Base-by-base conservation (phyloP, 2,888 invertebrate genomes). In the Baccha elongata region DNA sequence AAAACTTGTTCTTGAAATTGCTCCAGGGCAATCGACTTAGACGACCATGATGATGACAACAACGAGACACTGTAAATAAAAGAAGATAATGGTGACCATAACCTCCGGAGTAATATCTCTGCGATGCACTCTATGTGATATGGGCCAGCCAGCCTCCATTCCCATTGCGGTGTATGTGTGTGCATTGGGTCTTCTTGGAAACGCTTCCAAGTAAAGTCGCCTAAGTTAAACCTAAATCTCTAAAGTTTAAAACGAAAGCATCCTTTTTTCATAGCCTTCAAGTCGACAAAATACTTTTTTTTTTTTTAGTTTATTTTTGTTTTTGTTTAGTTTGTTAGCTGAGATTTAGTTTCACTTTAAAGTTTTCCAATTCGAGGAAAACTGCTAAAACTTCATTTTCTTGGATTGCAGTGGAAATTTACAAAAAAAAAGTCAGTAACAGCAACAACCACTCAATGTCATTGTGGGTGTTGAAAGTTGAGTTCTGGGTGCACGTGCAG, bases 321-420 rank as follows among this genome's bases (percentile, higher is more conserved):
- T 50, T 23, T 17, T 15, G 32, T 40, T 50, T 68, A 42, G 23
- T 71, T 65, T 60, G 71, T 81, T 60, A 40, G 65, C 15, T 35
- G 64, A 72, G 83, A 78, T 83, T 83, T 72, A 78, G 83, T 78
- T 83, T 78, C 83, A 83, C 78, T 83, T 83, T 72, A 83, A 83
- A 83, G 83, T 83, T 83, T 83, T 78, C 73, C 83, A 83, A 83
- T 83, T 83, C 72, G 44, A 64, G 11, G 58, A 50, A 58, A 83
- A 83, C 78, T 78, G 78, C 72, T 72, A 73, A 83, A 78, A 83
- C 78, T 78, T 83, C 55, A 73, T 73, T 81, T 81, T 46, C 72
- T 68, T 64, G 68, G 68, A 65, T 75, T 67, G 67, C 17, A 50
- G 15, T 15, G 35, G 11, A 58, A 37, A 60, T 17, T 40, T 60